Evolutionary conservation across 2,797 vertebrate genomes (phyloP).

Genomic region (Yasuhikotakia modesta): DNA sequence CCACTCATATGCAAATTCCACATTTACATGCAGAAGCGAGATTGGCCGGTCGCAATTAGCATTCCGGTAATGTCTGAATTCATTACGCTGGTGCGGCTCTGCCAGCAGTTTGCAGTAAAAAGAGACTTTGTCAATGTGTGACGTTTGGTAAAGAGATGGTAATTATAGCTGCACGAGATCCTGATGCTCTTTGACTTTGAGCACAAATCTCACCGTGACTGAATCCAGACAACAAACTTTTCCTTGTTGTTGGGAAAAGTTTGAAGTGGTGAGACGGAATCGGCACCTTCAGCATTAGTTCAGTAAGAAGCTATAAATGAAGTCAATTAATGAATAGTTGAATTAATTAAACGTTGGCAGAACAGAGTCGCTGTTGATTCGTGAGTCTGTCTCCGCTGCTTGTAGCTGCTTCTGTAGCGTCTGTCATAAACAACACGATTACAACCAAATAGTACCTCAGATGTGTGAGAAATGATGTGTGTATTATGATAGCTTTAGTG

Average conservation of each 20-base stretch:
- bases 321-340: constrained; percentile 50
- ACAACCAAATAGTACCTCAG: neutral
- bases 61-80: constrained; percentile 79
- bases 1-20: constrained; percentile 77
- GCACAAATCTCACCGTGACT: constrained; percentile 63
- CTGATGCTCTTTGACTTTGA: constrained; percentile 64
- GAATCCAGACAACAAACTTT: constrained; percentile 41
- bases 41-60: constrained; percentile 79
- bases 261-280: constrained; percentile 36
- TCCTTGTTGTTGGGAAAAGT: constrained; percentile 25
- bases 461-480: neutral
- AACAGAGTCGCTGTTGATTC: constrained; percentile 57
- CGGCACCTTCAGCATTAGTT: constrained; percentile 49
- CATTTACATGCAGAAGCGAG: constrained; percentile 72
- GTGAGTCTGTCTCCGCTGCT: constrained; percentile 39
- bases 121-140: constrained; percentile 86
- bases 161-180: constrained; percentile 67
- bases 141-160: constrained; percentile 71
- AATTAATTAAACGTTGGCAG: constrained; percentile 63
- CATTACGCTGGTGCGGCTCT: constrained; percentile 79
- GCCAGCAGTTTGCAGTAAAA: constrained; percentile 84
- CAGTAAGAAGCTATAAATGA: constrained; percentile 54
- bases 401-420: constrained; percentile 37
- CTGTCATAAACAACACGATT: constrained; percentile 41
- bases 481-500: neutral